A percentile compares a stretch with the other conserved stretches of the same genome.
Evolutionary conservation across 2,113 vertebrate genomes (phyloP).

Genomic region (Percina caprodes): DNA sequence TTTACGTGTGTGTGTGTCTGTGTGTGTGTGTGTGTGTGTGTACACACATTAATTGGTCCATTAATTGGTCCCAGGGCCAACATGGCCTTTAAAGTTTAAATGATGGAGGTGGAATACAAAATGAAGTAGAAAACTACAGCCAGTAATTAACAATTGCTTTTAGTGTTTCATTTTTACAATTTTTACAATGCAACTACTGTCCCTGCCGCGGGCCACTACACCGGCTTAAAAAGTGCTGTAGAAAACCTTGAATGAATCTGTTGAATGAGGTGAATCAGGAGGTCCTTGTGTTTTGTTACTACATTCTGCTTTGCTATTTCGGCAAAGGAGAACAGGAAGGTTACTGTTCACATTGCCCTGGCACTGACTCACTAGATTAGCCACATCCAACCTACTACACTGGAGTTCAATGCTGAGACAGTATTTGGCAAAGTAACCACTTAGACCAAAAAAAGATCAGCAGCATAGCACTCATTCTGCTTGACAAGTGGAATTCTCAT

Average conservation of each 20-base stretch:
- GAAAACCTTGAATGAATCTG: not conserved
- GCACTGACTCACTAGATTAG: slow-evolving; percentile 10
- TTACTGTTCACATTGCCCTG: slow-evolving; percentile 19
- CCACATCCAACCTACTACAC: slow-evolving; percentile 19
- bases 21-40: slow-evolving; percentile 7
- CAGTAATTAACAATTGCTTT: slow-evolving; percentile 37
- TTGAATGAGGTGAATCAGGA: slow-evolving; percentile 2
- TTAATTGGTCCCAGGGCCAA: slow-evolving; percentile 36
- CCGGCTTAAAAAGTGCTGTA: not conserved
- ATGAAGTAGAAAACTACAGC: slow-evolving; percentile 25
- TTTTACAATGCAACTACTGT: slow-evolving; percentile 23
- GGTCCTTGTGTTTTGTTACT: slow-evolving; percentile 2
- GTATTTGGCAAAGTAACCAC: not conserved
- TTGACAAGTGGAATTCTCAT: not conserved
- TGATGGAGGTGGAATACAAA: slow-evolving; percentile 37
- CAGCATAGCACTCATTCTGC: not conserved
- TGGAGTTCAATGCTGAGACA: not conserved
- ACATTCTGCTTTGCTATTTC: not conserved
- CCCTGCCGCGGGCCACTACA: slow-evolving; percentile 2
- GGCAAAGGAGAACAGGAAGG: slow-evolving; percentile 10
- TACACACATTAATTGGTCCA: slow-evolving; percentile 37
- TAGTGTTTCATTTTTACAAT: slow-evolving; percentile 13
- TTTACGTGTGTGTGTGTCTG: not conserved
- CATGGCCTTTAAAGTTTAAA: slow-evolving; percentile 57
- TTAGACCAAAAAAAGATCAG: slow-evolving; percentile 14